These are phyloP conservation scores for Labeo rohita DNA, from an alignment of 2,113 vertebrate species.

Conservation along the genomic window DNA sequence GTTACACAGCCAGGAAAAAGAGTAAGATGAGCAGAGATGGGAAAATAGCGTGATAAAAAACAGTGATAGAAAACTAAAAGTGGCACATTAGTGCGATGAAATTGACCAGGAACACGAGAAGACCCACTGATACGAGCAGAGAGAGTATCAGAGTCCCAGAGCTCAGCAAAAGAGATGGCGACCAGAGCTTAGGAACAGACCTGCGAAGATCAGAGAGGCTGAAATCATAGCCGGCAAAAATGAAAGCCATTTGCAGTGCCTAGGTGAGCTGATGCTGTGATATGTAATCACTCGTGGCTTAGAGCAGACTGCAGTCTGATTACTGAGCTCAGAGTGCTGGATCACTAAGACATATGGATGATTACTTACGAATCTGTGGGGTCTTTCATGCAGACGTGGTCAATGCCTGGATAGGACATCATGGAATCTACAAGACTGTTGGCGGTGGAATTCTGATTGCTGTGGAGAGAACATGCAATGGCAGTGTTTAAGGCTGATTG, in stretches of 20 bases:
- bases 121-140: conserved; percentile 54
- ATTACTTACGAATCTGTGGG: conserved; percentile 67
- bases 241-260: conserved; percentile 34
- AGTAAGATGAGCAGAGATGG: conserved; percentile 14
- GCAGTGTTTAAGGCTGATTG: not conserved
- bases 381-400: conserved; percentile 80
- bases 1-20: conserved; percentile 20
- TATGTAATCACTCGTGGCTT: conserved; percentile 29
- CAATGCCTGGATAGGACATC: conserved; percentile 88
- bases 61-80: conserved; percentile 51
- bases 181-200: conserved; percentile 26
- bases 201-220: not conserved
- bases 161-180: not conserved
- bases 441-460: conserved; percentile 83
- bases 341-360: conserved; percentile 1
- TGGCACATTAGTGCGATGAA: conserved; percentile 19
- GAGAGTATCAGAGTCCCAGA: not conserved
- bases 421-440: conserved; percentile 78
- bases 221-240: conserved; percentile 17
- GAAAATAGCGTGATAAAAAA: conserved; percentile 7
- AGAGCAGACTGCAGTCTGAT: conserved; percentile 19
- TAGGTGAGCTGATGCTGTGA: conserved; percentile 30
- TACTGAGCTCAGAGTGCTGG: conserved; percentile 7
- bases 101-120: conserved; percentile 44
- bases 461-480: conserved; percentile 63